Percentiles rank a stretch among this genome's conserved stretches.
phyloP scores from a whole-genome alignment of 2,888 invertebrate species.

The Gibbula magus region DNA sequence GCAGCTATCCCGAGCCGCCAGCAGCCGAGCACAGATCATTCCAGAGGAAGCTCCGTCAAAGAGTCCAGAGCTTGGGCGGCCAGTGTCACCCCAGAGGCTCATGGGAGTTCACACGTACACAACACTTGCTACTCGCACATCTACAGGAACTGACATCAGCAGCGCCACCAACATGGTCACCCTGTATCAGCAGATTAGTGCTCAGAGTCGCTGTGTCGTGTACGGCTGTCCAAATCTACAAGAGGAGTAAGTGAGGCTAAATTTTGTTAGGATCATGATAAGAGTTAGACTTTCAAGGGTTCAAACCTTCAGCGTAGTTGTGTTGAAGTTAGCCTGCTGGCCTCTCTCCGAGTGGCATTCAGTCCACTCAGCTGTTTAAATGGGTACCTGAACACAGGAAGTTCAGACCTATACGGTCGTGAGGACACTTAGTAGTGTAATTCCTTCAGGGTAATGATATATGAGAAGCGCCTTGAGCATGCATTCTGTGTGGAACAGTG shows the following conservation, averaged over 20 bases:
- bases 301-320: too few species aligned
- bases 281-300: background rate
- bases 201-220: slow-evolving; percentile 62
- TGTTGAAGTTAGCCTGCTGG: too few species aligned
- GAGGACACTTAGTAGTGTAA: too few species aligned
- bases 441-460: too few species aligned
- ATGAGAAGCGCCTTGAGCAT: too few species aligned
- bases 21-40: background rate
- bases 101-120: slow-evolving; percentile 58
- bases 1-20: background rate
- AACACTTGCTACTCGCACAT: slow-evolving; percentile 66
- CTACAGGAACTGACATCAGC: slow-evolving; percentile 70
- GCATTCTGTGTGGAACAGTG: too few species aligned
- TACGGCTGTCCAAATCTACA: slow-evolving; percentile 67
- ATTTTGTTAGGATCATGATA: background rate
- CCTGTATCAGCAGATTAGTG: slow-evolving; percentile 67
- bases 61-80: slow-evolving; percentile 30
- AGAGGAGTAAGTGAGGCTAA: slow-evolving; percentile 52
- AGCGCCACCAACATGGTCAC: slow-evolving; percentile 57
- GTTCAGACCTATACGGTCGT: too few species aligned
- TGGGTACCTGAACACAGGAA: too few species aligned
- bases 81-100: slow-evolving; percentile 54
- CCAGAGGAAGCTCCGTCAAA: too few species aligned
- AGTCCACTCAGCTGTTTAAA: too few species aligned
- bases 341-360: too few species aligned